Conservation (phyloP, 2,888 invertebrate genomes). For the Vannuccia rotundouncinata region DNA sequence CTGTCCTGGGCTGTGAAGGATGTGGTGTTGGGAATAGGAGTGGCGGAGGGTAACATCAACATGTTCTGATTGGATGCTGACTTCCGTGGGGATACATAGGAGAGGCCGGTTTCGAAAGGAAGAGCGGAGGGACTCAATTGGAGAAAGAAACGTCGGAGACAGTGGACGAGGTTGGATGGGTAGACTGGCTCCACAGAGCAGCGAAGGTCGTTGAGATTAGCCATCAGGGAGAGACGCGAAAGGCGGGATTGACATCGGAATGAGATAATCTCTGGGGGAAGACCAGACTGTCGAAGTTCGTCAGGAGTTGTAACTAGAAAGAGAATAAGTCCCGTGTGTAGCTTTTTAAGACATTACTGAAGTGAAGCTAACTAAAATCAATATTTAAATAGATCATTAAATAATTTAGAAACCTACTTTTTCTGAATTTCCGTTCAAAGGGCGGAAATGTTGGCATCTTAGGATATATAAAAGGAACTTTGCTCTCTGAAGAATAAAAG, state of each 20-base stretch:
- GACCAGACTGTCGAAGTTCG: neutral
- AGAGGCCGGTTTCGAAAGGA: neutral
- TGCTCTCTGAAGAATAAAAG: constrained; percentile 2
- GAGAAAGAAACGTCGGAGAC: neutral
- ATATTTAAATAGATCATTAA: neutral
- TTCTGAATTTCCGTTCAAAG: constrained; percentile 10
- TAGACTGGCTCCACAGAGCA: neutral
- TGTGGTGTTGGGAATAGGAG: too few species aligned
- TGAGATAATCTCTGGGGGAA: neutral
- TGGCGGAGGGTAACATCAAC: too few species aligned
- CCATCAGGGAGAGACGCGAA: neutral
- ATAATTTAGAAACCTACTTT: neutral
- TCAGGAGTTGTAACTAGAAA: neutral
- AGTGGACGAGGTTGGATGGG: neutral
- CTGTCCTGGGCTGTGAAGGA: neutral
- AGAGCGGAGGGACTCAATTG: constrained; percentile 1
- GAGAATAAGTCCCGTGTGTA: too few species aligned
- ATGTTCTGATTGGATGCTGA: neutral
- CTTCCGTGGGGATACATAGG: neutral
- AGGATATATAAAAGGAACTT: neutral
- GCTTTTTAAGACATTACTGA: too few species aligned
- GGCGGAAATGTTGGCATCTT: neutral
- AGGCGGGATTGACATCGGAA: neutral
- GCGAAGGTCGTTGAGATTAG: neutral
- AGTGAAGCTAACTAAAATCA: too few species aligned